Conservation (phyloP, 2,888 invertebrate species). For the Eristalis intricaria region DNA sequence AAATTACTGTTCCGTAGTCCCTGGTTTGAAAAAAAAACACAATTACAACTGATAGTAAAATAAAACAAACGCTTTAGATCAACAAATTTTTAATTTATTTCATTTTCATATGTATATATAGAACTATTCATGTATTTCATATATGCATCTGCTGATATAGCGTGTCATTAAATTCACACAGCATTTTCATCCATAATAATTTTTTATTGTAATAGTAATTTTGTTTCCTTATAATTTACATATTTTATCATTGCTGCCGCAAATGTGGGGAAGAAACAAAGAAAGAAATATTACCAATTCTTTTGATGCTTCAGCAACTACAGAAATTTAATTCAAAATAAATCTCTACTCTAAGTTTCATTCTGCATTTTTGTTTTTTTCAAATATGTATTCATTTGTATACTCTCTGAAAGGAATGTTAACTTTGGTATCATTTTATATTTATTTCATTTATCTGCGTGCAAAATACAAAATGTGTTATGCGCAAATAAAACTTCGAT, state of each 20-base stretch:
- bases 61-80: conserved; percentile 46
- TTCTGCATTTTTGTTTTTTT: conserved; percentile 24
- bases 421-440: conserved; percentile 72
- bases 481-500: conserved; percentile 4
- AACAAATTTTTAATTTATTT: conserved; percentile 72
- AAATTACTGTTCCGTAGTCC: too few relatives aligned
- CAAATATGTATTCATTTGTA: conserved; percentile 42
- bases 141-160: conserved; percentile 49
- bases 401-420: conserved; percentile 70
- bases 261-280: conserved; percentile 11
- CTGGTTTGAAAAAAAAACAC: too few relatives aligned
- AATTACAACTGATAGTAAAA: background rate
- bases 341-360: conserved; percentile 42
- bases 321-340: conserved; percentile 11
- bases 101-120: conserved; percentile 54
- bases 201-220: conserved; percentile 49
- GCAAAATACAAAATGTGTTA: background rate
- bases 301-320: background rate
- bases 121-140: conserved; percentile 66
- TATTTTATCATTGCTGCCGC: conserved; percentile 28
- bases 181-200: conserved; percentile 45
- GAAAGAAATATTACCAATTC: conserved; percentile 3
- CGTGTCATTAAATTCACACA: conserved; percentile 59
- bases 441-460: conserved; percentile 37
- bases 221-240: conserved; percentile 57